Conservation (phyloP, 1,140 invertebrate genomes). For the Tetramorium simillimum region DNA sequence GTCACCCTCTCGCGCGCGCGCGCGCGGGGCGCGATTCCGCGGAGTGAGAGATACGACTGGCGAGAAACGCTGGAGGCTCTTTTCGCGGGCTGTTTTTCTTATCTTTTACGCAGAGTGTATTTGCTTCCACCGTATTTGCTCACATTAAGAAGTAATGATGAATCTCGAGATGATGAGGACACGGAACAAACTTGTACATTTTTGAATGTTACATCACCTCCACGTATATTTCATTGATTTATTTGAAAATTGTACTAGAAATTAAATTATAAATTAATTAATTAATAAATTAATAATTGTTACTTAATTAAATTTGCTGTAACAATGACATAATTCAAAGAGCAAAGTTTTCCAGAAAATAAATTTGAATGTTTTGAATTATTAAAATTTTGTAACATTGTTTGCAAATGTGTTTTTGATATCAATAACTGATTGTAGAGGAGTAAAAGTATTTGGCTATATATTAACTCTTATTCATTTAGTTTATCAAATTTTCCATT, state of each 20-base stretch:
- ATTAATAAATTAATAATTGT: no score
- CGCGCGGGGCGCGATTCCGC: not conserved
- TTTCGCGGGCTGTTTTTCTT: not conserved
- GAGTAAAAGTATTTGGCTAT: no score
- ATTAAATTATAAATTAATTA: not conserved
- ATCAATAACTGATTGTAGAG: no score
- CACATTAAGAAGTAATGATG: not conserved
- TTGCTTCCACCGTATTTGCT: not conserved
- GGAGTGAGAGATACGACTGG: not conserved
- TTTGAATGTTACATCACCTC: not conserved
- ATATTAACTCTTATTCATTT: no score
- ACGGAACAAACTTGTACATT: not conserved
- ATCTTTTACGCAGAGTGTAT: not conserved
- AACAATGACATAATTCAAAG: no score
- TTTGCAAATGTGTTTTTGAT: no score
- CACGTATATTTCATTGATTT: not conserved
- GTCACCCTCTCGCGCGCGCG: constrained; percentile 4
- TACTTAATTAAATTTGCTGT: no score
- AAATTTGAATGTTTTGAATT: no score
- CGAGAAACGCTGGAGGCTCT: not conserved
- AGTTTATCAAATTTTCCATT: no score
- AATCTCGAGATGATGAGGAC: not conserved
- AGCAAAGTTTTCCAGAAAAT: no score
- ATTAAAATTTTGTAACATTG: no score
- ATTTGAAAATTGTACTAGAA: not conserved